Percentiles rank a stretch among this genome's conserved stretches.
Evolutionary conservation across 2,888 invertebrate species (phyloP).

Genomic region (Furcula furcula): DNA sequence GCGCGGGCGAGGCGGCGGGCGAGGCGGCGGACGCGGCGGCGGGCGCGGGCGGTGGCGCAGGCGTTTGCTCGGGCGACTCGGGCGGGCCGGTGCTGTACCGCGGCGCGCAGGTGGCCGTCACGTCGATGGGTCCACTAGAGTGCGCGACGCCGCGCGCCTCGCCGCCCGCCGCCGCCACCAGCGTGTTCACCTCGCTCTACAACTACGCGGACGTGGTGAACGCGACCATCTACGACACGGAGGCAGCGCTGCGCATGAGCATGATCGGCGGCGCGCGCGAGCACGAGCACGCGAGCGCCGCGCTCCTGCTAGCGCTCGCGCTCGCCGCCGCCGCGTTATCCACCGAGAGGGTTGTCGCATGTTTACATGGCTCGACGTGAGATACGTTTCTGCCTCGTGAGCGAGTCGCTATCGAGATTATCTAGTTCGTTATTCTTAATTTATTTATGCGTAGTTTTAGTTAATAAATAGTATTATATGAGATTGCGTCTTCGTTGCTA

Average conservation of each 20-base stretch:
- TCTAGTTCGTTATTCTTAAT: no score
- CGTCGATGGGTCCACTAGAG: constrained; percentile 62
- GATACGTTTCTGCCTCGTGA: neutral
- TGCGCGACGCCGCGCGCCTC: constrained; percentile 31
- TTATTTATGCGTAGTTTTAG: neutral
- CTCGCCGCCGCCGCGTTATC: neutral
- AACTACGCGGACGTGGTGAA: constrained; percentile 53
- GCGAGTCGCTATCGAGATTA: no score
- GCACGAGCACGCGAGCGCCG: constrained; percentile 3
- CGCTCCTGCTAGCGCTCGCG: constrained; percentile 1
- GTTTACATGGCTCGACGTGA: no score
- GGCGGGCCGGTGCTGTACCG: constrained; percentile 51
- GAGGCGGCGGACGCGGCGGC: constrained; percentile 1
- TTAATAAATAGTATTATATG: neutral
- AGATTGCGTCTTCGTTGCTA: neutral
- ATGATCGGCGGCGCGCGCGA: constrained; percentile 6
- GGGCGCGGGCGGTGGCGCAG: constrained; percentile 20
- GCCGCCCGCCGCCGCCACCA: constrained; percentile 38
- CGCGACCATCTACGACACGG: constrained; percentile 49
- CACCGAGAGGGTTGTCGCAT: no score
- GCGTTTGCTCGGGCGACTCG: constrained; percentile 68
- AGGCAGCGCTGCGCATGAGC: constrained; percentile 42
- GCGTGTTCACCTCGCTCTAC: constrained; percentile 62
- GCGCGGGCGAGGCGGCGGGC: constrained; percentile 24
- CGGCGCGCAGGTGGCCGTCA: constrained; percentile 47